Conservation (phyloP, 2,797 vertebrate genomes). For the Rousettus madagascariensis region DNA sequence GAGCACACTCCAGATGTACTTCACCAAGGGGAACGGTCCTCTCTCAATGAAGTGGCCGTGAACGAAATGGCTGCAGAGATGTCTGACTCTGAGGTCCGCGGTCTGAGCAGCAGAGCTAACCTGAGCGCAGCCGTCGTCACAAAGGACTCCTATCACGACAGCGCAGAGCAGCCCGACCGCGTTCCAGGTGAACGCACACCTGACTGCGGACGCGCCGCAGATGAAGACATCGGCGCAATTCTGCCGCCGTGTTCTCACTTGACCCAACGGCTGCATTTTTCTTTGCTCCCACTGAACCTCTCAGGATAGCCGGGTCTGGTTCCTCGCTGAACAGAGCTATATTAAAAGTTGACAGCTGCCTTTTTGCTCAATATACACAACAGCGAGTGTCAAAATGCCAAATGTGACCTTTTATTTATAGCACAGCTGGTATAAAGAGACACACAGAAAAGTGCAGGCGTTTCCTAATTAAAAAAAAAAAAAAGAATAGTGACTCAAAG, state of each 20-base stretch:
- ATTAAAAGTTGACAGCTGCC: conserved; percentile 78
- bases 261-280: conserved; percentile 18
- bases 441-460: conserved; percentile 32
- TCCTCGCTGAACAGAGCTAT: conserved; percentile 56
- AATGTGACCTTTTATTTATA: conserved; percentile 78
- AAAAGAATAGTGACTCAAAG: conserved; percentile 16
- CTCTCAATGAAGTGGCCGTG: conserved; percentile 43
- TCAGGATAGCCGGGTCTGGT: not conserved
- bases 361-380: conserved; percentile 70
- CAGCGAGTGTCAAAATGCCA: conserved; percentile 74
- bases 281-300: conserved; percentile 36
- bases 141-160: not conserved
- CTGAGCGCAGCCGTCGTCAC: not conserved
- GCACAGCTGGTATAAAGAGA: conserved; percentile 52
- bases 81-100: not conserved
- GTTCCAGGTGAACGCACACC: not conserved
- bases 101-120: not conserved
- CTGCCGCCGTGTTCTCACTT: not conserved
- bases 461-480: conserved; percentile 53
- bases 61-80: not conserved
- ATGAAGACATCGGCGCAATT: not conserved
- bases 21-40: conserved; percentile 21
- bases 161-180: not conserved
- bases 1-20: not conserved
- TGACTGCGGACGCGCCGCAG: not conserved